Conservation (phyloP, 64 coral and sea anemone species). For the Anthopleura sola region DNA sequence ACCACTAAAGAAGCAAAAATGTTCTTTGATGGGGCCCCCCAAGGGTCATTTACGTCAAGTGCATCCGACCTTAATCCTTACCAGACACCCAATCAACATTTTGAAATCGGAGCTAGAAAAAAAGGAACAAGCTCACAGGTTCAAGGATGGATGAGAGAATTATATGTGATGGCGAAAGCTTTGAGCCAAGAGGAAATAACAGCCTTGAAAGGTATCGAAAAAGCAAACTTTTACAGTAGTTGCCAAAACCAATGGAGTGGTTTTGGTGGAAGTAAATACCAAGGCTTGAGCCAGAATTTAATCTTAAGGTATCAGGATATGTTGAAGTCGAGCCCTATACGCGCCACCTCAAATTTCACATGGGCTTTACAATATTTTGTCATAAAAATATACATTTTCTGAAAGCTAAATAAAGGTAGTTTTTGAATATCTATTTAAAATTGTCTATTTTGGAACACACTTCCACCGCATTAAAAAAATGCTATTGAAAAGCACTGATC, state of each 20-base stretch:
- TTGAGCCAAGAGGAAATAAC: neutral
- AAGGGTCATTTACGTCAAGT: neutral
- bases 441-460: too few species aligned
- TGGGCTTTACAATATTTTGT: too few species aligned
- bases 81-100: neutral
- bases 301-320: too few species aligned
- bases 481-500: too few species aligned
- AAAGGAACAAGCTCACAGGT: neutral
- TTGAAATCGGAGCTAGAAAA: neutral
- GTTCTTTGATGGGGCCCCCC: neutral
- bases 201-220: neutral
- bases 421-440: too few species aligned
- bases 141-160: conserved; percentile 8
- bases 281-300: too few species aligned
- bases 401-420: too few species aligned
- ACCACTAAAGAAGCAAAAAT: neutral
- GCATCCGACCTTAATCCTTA: neutral
- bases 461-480: too few species aligned
- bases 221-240: neutral
- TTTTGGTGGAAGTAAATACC: neutral
- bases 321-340: too few species aligned
- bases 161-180: neutral
- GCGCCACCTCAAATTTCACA: too few species aligned
- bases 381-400: too few species aligned
- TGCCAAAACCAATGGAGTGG: neutral